Percentiles rank a stretch among this genome's conserved stretches.
These are phyloP conservation scores for Lochmaea capreae DNA, from an alignment of 2,888 invertebrate genomes.

Conservation along the genomic window DNA sequence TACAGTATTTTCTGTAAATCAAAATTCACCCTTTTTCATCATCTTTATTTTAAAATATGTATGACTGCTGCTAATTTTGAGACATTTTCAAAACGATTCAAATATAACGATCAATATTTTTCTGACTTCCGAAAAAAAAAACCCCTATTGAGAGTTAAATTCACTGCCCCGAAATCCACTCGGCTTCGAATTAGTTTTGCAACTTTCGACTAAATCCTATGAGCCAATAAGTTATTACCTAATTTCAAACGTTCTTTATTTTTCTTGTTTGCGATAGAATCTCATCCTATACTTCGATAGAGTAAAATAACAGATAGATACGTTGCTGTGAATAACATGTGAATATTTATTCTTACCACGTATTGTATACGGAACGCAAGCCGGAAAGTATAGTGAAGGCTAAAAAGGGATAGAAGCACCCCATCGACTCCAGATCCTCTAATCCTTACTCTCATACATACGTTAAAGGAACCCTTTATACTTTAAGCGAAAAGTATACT, in stretches of 20 bases:
- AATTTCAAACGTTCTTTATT: slow-evolving; percentile 8
- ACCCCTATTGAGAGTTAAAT: neutral
- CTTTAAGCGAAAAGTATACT: slow-evolving; percentile 2
- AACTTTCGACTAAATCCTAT: neutral
- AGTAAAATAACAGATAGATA: slow-evolving; percentile 27
- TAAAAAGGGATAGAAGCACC: slow-evolving; percentile 51
- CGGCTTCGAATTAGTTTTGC: neutral
- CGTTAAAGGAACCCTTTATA: slow-evolving; percentile 51
- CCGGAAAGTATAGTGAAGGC: slow-evolving; percentile 37
- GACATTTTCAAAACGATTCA: no score
- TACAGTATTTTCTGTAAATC: no score
- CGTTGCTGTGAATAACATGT: slow-evolving; percentile 38
- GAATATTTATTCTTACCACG: slow-evolving; percentile 55
- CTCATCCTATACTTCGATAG: slow-evolving; percentile 31
- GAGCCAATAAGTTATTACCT: slow-evolving; percentile 21
- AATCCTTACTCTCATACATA: slow-evolving; percentile 56
- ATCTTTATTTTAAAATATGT: no score
- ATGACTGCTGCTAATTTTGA: no score
- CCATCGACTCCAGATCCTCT: slow-evolving; percentile 58
- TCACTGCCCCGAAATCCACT: neutral
- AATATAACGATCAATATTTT: no score
- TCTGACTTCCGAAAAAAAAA: no score
- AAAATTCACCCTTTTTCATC: no score
- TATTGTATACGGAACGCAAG: slow-evolving; percentile 56
- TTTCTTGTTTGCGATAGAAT: slow-evolving; percentile 19